A percentile compares a stretch with the other conserved stretches of the same genome.
Evolutionary conservation across 30 jellyfish, hydroid and myxozoan genomes (phyloP).

Genomic region (Turritopsis dohrnii): DNA sequence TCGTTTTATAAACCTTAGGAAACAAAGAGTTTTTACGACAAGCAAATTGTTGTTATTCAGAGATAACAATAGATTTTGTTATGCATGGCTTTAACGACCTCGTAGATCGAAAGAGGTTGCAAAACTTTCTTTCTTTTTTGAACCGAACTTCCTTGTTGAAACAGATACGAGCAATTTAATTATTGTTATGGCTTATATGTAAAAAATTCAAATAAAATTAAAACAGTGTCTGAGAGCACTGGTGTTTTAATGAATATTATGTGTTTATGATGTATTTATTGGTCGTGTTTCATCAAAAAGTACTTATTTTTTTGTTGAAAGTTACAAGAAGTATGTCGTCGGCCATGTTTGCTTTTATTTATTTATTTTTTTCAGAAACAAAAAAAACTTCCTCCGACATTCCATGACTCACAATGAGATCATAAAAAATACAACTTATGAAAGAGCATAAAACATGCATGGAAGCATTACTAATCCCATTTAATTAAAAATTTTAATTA

Average conservation of each 20-base stretch:
- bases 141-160: neutral
- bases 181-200: too few relatives aligned
- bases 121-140: neutral
- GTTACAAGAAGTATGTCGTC: neutral
- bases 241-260: too few relatives aligned
- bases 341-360: neutral
- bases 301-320: neutral
- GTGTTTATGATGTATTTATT: too few relatives aligned
- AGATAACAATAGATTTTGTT: neutral
- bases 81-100: neutral
- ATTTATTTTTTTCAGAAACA: neutral
- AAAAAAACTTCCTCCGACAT: neutral
- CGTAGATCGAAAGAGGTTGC: neutral
- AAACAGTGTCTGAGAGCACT: too few relatives aligned
- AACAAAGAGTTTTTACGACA: neutral
- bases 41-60: neutral
- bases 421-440: too few relatives aligned
- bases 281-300: too few relatives aligned
- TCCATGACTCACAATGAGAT: neutral
- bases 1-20: neutral
- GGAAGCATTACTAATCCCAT: neutral
- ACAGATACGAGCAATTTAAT: neutral
- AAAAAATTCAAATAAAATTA: too few relatives aligned
- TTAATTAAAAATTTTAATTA: too few relatives aligned
- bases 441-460: neutral